phyloP scores from a whole-genome alignment of 2,888 invertebrate species.

The Melipona bicolor region DNA sequence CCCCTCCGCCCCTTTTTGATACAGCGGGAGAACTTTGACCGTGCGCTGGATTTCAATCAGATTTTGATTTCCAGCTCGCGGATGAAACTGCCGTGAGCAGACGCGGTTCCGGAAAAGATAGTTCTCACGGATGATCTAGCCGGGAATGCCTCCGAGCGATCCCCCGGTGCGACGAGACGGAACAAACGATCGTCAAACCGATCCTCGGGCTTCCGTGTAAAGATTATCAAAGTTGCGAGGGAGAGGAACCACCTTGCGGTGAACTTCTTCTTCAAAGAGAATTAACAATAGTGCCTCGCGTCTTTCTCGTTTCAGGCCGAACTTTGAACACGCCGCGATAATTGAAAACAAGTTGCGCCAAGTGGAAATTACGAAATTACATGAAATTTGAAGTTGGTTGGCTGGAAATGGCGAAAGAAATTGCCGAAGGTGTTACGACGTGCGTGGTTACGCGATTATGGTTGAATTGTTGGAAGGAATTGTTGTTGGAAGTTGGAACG shows the following conservation, averaged over 20 bases:
- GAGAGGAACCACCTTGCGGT: background rate
- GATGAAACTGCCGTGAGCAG: constrained; percentile 20
- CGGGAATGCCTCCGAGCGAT: constrained; percentile 26
- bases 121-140: constrained; percentile 38
- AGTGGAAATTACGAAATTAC: background rate
- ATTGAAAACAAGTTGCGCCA: background rate
- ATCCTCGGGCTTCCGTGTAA: constrained; percentile 6
- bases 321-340: background rate
- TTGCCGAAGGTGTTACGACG: background rate
- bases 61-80: constrained; percentile 18
- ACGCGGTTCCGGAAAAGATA: constrained; percentile 9
- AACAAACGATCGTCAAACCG: constrained; percentile 25
- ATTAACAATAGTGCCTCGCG: background rate
- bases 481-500: background rate
- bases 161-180: constrained; percentile 5
- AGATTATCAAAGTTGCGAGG: constrained; percentile 12
- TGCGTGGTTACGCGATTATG: background rate
- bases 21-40: constrained; percentile 2
- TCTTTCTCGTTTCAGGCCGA: background rate
- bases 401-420: background rate
- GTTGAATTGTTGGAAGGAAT: background rate
- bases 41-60: constrained; percentile 5
- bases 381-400: too few species aligned
- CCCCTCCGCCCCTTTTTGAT: background rate
- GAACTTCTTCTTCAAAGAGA: background rate